Evolutionary conservation across 2,113 vertebrate species (phyloP).

Genomic region (Sturnira hondurensis): DNA sequence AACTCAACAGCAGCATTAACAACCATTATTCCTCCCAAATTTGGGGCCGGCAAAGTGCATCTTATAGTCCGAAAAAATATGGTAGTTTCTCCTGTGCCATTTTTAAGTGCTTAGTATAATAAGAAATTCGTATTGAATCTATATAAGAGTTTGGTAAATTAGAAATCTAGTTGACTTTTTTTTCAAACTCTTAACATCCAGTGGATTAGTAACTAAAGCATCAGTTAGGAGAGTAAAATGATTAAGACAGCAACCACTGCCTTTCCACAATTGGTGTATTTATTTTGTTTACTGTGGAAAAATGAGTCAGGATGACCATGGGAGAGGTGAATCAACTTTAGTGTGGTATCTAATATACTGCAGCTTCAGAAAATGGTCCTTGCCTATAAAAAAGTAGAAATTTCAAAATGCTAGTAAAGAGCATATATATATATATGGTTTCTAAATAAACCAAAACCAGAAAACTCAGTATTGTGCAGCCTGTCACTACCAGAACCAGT

Average conservation of each 20-base stretch:
- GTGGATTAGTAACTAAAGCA: neutral
- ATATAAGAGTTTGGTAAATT: neutral
- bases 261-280: neutral
- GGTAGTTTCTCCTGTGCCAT: neutral
- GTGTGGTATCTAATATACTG: neutral
- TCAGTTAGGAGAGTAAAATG: neutral
- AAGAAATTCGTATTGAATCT: neutral
- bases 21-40: too few relatives aligned
- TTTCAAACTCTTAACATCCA: neutral
- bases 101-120: neutral
- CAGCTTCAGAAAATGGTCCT: neutral
- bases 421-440: neutral
- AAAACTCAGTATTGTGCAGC: too few relatives aligned
- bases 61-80: too few relatives aligned
- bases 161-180: constrained; percentile 28
- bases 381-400: neutral
- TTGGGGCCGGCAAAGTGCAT: too few relatives aligned
- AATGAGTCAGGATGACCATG: neutral
- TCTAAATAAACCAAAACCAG: neutral
- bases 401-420: neutral
- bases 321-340: neutral
- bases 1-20: too few relatives aligned
- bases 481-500: too few relatives aligned
- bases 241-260: neutral
- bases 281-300: constrained; percentile 18